Conservation (phyloP, 2,797 vertebrate species). For the Gouania willdenowi region DNA sequence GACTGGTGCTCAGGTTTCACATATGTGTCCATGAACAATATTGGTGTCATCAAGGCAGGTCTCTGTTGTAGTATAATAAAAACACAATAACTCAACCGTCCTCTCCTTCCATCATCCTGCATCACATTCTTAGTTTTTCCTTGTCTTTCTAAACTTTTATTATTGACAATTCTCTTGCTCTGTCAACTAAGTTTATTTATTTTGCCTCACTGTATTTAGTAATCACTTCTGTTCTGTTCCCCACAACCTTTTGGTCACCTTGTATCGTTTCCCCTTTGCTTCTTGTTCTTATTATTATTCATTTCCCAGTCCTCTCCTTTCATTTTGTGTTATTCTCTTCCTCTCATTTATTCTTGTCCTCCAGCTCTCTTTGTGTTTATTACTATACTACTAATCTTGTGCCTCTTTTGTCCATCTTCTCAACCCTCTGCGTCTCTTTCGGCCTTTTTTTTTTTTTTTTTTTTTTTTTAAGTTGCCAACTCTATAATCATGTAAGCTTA, state of each 20-base stretch:
- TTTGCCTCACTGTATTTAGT: conserved; percentile 4
- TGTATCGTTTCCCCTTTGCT: conserved; percentile 19
- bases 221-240: conserved; percentile 23
- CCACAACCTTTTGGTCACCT: conserved; percentile 13
- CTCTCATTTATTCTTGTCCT: conserved; percentile 55
- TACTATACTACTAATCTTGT: conserved; percentile 39
- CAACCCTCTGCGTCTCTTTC: conserved; percentile 21
- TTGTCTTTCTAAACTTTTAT: conserved; percentile 11
- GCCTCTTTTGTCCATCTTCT: conserved; percentile 14
- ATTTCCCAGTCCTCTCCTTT: conserved; percentile 9
- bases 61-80: no score
- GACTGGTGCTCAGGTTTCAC: no score
- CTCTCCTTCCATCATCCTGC: background rate
- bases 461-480: conserved; percentile 33
- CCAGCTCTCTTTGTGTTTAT: conserved; percentile 47
- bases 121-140: background rate
- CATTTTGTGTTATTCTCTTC: conserved; percentile 30
- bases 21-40: no score
- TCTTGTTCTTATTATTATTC: conserved; percentile 21
- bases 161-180: conserved; percentile 2
- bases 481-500: conserved; percentile 30
- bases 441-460: background rate
- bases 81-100: no score
- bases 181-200: no score
- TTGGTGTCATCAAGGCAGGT: no score